phyloP scores from a whole-genome alignment of 1,140 invertebrate species.

The Drosophila ananassae region DNA sequence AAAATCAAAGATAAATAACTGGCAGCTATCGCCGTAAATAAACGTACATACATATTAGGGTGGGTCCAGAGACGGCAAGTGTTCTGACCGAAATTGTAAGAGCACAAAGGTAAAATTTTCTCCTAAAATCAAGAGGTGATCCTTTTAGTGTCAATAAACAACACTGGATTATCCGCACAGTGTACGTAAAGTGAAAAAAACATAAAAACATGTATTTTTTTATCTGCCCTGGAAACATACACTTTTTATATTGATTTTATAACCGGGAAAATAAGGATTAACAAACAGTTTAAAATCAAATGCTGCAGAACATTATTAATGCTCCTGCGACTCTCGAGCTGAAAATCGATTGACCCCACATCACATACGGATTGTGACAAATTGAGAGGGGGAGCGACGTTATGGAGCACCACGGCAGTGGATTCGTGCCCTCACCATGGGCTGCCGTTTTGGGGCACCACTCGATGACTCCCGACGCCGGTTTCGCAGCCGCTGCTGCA shows the following conservation, averaged over 20 bases:
- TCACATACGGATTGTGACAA: constrained; percentile 9
- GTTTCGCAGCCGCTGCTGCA: constrained; percentile 85
- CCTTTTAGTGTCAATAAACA: background rate
- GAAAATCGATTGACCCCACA: constrained; percentile 2
- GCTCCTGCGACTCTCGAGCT: background rate
- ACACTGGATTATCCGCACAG: too few relatives aligned
- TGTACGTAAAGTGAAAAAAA: too few relatives aligned
- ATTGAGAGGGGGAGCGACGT: constrained; percentile 37
- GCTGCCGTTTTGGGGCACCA: constrained; percentile 88
- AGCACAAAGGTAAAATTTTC: too few relatives aligned
- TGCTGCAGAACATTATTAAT: background rate
- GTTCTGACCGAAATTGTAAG: background rate
- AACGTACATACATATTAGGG: constrained; percentile 22
- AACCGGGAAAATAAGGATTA: background rate
- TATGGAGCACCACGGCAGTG: constrained; percentile 88
- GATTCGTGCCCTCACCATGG: constrained; percentile 89
- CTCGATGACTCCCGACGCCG: constrained; percentile 84
- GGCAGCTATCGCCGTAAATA: constrained; percentile 39
- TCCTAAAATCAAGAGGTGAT: background rate
- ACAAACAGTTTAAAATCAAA: background rate
- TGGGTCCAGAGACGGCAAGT: constrained; percentile 21
- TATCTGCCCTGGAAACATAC: too few relatives aligned
- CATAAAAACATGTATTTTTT: too few relatives aligned
- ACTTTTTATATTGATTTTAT: too few relatives aligned
- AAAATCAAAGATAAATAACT: constrained; percentile 71